These are phyloP conservation scores for Melanogrammus aeglefinus DNA, from an alignment of 2,797 vertebrate species.

Conservation along the genomic window DNA sequence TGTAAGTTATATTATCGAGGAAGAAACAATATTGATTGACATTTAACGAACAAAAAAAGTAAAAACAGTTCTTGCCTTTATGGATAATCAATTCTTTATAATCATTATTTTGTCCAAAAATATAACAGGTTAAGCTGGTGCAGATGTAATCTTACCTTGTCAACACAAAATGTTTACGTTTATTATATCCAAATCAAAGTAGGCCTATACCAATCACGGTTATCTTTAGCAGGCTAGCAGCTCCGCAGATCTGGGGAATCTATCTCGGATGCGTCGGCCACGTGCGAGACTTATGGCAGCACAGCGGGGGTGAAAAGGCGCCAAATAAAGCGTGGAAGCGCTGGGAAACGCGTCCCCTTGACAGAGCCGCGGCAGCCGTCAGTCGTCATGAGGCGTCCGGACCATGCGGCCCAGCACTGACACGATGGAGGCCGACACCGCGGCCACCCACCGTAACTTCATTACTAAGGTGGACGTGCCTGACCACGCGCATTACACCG, in stretches of 20 bases:
- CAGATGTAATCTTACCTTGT: not conserved
- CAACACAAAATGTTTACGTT: not conserved
- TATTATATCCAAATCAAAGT: no score
- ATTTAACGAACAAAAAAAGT: not conserved
- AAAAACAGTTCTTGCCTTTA: not conserved
- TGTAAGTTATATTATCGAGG: not conserved
- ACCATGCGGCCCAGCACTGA: constrained; percentile 62
- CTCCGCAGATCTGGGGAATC: not conserved
- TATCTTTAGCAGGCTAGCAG: not conserved
- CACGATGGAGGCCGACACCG: constrained; percentile 63
- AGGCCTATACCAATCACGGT: not conserved
- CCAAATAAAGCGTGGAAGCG: not conserved
- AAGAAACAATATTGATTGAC: not conserved
- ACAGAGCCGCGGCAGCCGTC: no score
- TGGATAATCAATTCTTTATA: not conserved
- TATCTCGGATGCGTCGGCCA: not conserved
- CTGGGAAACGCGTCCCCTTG: not conserved
- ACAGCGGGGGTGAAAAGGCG: not conserved
- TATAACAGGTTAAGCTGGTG: not conserved
- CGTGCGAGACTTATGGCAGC: not conserved
- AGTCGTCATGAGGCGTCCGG: constrained; percentile 32
- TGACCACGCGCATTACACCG: constrained; percentile 71
- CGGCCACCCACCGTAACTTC: constrained; percentile 58
- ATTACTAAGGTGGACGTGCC: constrained; percentile 70
- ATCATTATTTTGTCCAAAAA: not conserved